These are phyloP conservation scores for Cryptoleucopteryx plumbea DNA, from an alignment of 2,113 vertebrate genomes.

Conservation along the genomic window DNA sequence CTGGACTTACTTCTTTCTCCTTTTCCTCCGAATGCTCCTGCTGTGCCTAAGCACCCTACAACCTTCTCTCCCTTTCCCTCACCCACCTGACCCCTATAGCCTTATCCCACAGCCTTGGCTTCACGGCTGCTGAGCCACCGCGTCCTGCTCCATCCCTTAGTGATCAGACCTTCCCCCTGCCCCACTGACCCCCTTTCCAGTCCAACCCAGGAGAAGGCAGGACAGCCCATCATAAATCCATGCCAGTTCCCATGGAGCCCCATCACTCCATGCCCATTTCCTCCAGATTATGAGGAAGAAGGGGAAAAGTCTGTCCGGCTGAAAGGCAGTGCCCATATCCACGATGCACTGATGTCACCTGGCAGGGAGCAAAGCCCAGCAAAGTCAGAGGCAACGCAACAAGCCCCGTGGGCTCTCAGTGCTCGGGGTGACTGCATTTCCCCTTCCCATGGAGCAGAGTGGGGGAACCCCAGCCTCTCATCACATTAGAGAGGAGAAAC, in stretches of 20 bases:
- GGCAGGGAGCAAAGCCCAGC: neutral
- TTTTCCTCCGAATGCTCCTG: neutral
- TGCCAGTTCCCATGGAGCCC: neutral
- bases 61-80: neutral
- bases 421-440: accelerated
- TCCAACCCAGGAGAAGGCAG: neutral
- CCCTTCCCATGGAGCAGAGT: neutral
- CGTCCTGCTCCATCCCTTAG: neutral
- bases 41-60: neutral
- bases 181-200: neutral
- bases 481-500: neutral
- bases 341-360: neutral
- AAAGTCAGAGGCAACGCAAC: neutral
- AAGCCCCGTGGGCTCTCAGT: neutral
- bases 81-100: neutral
- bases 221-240: neutral
- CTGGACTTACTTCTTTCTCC: neutral
- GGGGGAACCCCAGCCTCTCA: neutral
- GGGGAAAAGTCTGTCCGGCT: neutral
- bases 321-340: neutral
- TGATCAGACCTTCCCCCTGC: neutral
- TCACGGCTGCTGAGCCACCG: neutral
- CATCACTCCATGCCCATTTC: neutral
- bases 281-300: neutral
- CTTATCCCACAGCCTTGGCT: neutral